Conservation (phyloP, 2,888 invertebrate species). For the Amaurobius ferox region DNA sequence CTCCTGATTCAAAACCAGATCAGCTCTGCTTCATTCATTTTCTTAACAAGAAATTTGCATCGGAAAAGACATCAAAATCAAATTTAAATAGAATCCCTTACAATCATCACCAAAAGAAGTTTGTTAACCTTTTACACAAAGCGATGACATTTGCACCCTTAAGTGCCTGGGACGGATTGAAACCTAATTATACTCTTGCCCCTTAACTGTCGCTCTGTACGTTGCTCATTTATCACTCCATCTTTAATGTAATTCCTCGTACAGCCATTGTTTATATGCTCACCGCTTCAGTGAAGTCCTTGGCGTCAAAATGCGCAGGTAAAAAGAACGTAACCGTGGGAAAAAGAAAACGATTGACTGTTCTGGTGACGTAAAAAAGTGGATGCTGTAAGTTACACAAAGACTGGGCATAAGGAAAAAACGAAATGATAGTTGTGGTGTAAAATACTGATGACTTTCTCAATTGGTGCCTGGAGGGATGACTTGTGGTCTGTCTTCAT, state of each 20-base stretch:
- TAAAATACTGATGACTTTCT: conserved; percentile 28
- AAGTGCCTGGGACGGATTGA: not conserved
- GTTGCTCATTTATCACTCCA: conserved; percentile 30
- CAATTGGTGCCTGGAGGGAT: conserved; percentile 5
- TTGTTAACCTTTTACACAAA: not conserved
- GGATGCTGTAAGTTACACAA: not conserved
- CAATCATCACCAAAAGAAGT: not conserved
- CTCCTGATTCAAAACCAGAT: no score
- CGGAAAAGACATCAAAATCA: no score
- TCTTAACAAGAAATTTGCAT: no score
- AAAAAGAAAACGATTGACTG: conserved; percentile 20
- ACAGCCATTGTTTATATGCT: conserved; percentile 38
- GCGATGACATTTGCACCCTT: not conserved
- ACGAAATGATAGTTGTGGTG: not conserved
- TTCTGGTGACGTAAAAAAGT: conserved; percentile 5
- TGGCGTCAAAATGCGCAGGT: not conserved
- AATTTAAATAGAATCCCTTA: not conserved
- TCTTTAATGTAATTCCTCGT: conserved; percentile 24
- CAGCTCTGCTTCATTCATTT: no score
- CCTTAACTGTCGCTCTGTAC: not conserved
- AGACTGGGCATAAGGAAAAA: not conserved
- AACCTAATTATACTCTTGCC: conserved; percentile 3
- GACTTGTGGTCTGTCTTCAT: not conserved
- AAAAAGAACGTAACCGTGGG: conserved; percentile 14
- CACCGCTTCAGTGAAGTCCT: conserved; percentile 35